phyloP scores from a whole-genome alignment of 2,113 vertebrate species.

The Lampris incognitus region DNA sequence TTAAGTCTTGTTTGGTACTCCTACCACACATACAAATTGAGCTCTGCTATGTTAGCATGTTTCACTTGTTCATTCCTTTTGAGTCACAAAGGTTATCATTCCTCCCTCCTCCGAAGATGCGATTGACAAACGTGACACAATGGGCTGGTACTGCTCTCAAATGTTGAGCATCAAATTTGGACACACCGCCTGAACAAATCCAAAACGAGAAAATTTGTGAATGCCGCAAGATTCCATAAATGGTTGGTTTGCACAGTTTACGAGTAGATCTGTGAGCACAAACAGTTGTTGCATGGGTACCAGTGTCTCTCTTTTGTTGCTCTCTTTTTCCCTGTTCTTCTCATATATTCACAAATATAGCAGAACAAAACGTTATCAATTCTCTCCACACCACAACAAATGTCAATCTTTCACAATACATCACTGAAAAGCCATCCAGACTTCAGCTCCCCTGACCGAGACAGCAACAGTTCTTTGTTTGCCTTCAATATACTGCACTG shows the following conservation, averaged over 20 bases:
- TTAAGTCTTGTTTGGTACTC: background rate
- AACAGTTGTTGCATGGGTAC: too few relatives aligned
- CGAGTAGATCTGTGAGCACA: too few relatives aligned
- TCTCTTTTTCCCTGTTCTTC: background rate
- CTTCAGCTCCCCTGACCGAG: background rate
- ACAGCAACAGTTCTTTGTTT: conserved; percentile 36
- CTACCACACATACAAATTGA: background rate
- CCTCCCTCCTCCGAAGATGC: too few relatives aligned
- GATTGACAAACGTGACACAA: too few relatives aligned
- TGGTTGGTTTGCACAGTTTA: too few relatives aligned
- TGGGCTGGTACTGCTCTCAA: too few relatives aligned
- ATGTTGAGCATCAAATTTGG: too few relatives aligned
- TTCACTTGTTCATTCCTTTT: too few relatives aligned
- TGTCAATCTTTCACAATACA: conserved; percentile 44
- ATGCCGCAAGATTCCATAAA: too few relatives aligned
- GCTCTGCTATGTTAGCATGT: background rate
- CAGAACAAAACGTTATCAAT: conserved; percentile 9
- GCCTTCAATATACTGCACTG: conserved; percentile 32
- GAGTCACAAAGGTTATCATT: too few relatives aligned
- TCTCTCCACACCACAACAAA: conserved; percentile 12
- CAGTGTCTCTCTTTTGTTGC: background rate
- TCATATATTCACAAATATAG: background rate
- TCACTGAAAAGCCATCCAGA: conserved; percentile 47
- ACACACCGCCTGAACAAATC: too few relatives aligned
- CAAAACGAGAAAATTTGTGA: too few relatives aligned